Conservation (phyloP, 2,797 vertebrate genomes). For the Peromyscus nudipes region DNA sequence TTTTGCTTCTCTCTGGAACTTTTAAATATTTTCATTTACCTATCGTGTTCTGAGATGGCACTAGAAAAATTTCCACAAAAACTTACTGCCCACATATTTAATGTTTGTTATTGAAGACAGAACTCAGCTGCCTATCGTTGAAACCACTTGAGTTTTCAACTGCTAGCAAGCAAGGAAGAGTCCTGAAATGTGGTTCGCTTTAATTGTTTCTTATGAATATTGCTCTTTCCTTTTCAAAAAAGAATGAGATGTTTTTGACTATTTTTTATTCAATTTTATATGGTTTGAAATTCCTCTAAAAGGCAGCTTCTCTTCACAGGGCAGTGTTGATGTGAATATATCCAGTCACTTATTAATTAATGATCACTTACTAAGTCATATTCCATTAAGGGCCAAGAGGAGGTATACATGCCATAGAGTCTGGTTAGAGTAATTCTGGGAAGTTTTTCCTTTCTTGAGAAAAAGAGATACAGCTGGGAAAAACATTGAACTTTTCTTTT, state of each 20-base stretch:
- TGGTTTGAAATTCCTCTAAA: conserved; percentile 37
- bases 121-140: not conserved
- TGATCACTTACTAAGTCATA: not conserved
- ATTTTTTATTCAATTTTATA: conserved; percentile 53
- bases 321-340: not conserved
- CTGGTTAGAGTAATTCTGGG: not conserved
- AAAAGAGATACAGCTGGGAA: conserved; percentile 1
- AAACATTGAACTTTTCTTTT: not conserved
- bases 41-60: not conserved
- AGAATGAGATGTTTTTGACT: conserved; percentile 28
- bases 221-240: conserved; percentile 43
- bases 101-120: conserved; percentile 35
- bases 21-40: conserved; percentile 24
- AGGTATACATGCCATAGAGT: not conserved
- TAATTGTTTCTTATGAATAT: conserved; percentile 21
- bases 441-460: conserved; percentile 19
- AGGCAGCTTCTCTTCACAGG: not conserved
- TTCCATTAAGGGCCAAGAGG: not conserved
- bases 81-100: conserved; percentile 1
- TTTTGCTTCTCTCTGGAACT: not conserved
- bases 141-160: conserved; percentile 5
- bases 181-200: conserved; percentile 16
- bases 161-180: conserved; percentile 16
- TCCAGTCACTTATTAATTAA: not conserved
- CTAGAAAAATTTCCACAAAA: not conserved